Percentiles rank a stretch among this genome's conserved stretches.
phyloP scores from a whole-genome alignment of 2,888 invertebrate genomes.

The Emmelina monodactyla region DNA sequence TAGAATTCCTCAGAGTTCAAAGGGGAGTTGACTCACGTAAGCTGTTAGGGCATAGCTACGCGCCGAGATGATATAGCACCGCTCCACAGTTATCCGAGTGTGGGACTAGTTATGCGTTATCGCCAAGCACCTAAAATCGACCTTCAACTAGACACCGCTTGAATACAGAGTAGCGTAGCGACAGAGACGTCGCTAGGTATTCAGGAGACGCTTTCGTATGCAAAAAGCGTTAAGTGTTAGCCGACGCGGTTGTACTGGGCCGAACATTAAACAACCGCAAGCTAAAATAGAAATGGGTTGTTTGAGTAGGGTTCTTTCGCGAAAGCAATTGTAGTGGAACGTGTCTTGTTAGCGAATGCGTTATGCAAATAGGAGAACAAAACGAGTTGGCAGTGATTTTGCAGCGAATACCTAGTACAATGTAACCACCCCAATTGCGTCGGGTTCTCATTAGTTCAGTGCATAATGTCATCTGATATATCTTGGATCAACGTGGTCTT shows the following conservation, averaged over 20 bases:
- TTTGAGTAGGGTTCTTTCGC: conserved; percentile 65
- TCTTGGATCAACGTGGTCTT: too few relatives aligned
- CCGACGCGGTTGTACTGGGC: conserved; percentile 61
- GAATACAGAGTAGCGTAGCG: conserved; percentile 57
- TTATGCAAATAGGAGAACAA: conserved; percentile 42
- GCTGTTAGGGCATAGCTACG: too few relatives aligned
- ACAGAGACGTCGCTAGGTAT: conserved; percentile 44
- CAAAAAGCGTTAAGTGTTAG: conserved; percentile 66
- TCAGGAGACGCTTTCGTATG: conserved; percentile 57
- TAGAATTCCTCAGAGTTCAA: too few relatives aligned
- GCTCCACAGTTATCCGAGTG: conserved; percentile 12
- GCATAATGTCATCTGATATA: too few relatives aligned
- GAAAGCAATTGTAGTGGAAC: conserved; percentile 62
- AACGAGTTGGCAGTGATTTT: conserved; percentile 16
- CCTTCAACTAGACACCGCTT: conserved; percentile 48
- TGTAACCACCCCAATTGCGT: too few relatives aligned
- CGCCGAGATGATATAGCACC: too few relatives aligned
- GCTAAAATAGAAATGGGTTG: conserved; percentile 64
- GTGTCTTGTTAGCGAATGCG: conserved; percentile 64
- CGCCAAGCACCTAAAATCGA: conserved; percentile 46
- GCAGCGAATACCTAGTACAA: too few relatives aligned
- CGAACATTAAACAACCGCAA: conserved; percentile 63
- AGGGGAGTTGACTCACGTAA: too few relatives aligned
- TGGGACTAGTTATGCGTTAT: conserved; percentile 45
- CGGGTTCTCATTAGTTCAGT: too few relatives aligned